Evolutionary conservation across 2,797 vertebrate genomes (phyloP), one percentile per base, ranked within the genome.

Genomic region (Threskiornis aethiopicus): DNA sequence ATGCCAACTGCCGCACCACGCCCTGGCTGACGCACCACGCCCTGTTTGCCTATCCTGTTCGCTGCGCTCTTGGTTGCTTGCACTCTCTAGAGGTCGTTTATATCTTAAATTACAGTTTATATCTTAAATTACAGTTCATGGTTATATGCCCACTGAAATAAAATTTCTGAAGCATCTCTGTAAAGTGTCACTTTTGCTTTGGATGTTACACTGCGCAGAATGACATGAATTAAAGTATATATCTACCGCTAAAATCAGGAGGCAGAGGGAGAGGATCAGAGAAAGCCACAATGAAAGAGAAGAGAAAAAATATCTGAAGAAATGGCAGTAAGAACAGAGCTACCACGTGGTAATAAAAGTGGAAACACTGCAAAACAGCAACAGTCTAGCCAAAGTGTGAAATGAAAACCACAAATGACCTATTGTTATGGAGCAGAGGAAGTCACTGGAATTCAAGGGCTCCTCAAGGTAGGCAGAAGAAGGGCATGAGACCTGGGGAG

Each of bases 261-360:
- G 13, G 11, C 10, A 47, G 26, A 70, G 16, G 10, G 8, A 75
- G 13, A 76, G 21, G 6, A 81, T 58, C 29, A 55, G 33, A 57
- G 15, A 61, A 81, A 58, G 2, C 6, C 29, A 12, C 13, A 57
- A 31, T 25, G 21, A 67, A 71, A 70, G 6, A 51, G 19, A 75
- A 72, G 13, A 54, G 9, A 35, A 51, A 58, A 55, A 12, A 16
- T 5, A 61, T 24, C 10, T 77, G 25, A 88, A 81, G 19, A 59
- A 89, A 65, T 4, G 12, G 10, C 59, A 81, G 21, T 24, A 35
- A 52, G n/a, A 80, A 57, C 11, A 46, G 20, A 37, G 8, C 6
- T 76, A n/a, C 13, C 8, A 28, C 0, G 0, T 13, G 2, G 1
- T 58, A 57, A 9, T 16, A 65, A 72, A 20, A n/a, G 10, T 47